Base-by-base conservation (phyloP, 2,113 vertebrate species). In the Caracal caracal region DNA sequence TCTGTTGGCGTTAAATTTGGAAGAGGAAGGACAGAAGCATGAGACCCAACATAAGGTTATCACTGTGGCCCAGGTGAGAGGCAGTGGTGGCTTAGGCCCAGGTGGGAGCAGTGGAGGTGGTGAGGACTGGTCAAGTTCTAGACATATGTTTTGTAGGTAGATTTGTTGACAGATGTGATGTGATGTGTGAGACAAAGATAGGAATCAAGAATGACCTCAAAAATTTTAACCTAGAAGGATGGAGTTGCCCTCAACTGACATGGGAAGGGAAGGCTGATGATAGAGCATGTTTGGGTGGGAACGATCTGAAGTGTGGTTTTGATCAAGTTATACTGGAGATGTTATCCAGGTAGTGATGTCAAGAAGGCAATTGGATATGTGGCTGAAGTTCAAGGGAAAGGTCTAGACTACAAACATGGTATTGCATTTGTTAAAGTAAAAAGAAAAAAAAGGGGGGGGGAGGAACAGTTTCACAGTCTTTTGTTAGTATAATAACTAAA, bases 361-460 rank as follows among this genome's bases (percentile, higher is more conserved):
- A 96, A 43, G 49, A 70, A 82, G 20, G 1, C 68, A 70, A 53
- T 33, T 71, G 76, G 37, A 53, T 71, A 8, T 59, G 10, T 51
- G 13, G 59, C n/a, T 56, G 2, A 92, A 86, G 49, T 82, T 93
- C 24, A 90, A 84, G 86, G 85, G 37, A 96, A 85, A 84, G 24
- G 30, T 70, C 28, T 22, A 90, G 63, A 61, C 35, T 66, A 22
- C 65, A 75, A 56, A 35, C 19, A 11, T 63, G 9, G 13, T 22
- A 79, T 79, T 73, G 2, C 56, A 87, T 65, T 96, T 81, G 61
- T 93, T 95, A 82, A 95, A 63, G n/a, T 17, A 22, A 20, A 53
- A 19, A 61, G 37, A 26, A 28, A 40, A 65, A 68, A 59, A 65
- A 68, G n/a, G 5, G 17, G 73, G 17, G 73, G 26, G 5, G 17